phyloP scores from a whole-genome alignment of 2,888 invertebrate species.

The Caradrina clavipalpis region DNA sequence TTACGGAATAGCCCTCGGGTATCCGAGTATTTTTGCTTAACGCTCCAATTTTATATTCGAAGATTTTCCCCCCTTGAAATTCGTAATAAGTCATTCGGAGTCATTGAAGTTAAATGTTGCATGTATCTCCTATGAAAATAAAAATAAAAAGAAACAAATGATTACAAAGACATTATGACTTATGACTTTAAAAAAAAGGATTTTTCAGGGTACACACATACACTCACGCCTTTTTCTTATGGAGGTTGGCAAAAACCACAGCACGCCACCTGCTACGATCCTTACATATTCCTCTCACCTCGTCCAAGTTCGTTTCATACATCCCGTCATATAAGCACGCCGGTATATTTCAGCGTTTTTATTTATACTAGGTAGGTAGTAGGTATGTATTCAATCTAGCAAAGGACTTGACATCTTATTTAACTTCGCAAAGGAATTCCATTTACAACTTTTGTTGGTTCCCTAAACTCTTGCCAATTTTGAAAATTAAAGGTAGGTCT shows the following conservation, averaged over 20 bases:
- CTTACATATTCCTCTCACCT: too few species aligned
- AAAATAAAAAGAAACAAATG: conserved; percentile 4
- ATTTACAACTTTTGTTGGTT: neutral
- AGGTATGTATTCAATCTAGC: neutral
- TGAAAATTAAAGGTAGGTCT: conserved; percentile 10
- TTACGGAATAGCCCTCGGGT: conserved; percentile 35
- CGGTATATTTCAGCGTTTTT: too few species aligned
- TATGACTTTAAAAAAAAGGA: neutral
- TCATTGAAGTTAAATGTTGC: conserved; percentile 32
- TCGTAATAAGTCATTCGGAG: conserved; percentile 46
- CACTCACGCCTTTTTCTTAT: too few species aligned
- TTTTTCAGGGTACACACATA: too few species aligned
- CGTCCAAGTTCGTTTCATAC: too few species aligned
- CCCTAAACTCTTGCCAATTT: conserved; percentile 14
- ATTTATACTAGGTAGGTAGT: too few species aligned
- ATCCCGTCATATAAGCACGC: too few species aligned
- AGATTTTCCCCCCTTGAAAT: conserved; percentile 15
- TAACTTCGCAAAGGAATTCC: neutral
- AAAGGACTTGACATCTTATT: neutral
- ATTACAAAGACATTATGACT: conserved; percentile 1
- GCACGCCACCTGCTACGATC: too few species aligned
- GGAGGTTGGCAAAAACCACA: too few species aligned
- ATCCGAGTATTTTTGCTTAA: conserved; percentile 39
- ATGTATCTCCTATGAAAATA: conserved; percentile 21
- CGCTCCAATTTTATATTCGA: conserved; percentile 24